Base-by-base conservation (phyloP, 2,113 vertebrate species). In the Corapipo altera region DNA sequence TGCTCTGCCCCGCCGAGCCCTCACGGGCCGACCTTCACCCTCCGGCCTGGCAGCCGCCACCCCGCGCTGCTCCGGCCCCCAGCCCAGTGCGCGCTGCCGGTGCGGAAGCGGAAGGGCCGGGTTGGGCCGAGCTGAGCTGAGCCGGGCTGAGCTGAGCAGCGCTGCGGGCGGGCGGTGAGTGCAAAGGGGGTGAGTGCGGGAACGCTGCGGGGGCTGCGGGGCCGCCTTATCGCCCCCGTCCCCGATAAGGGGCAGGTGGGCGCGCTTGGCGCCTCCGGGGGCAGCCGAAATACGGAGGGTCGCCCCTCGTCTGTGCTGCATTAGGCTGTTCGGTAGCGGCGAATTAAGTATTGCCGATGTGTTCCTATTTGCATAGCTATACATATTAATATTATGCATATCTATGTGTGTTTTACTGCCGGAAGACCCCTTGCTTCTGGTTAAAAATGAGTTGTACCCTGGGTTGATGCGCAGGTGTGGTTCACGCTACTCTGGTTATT, bases 311-410 rank as follows among this genome's bases (percentile, higher is more conserved):
- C 10, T 7, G 30, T 0, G 43, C 11, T 54, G 30, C 5, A 7
- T 1, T 1, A 30, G n/a, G 54, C 17, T 4, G 4, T 6, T n/a
- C 30, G 0, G 33, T 6, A 39, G 39, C 2, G 2, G 41, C 4
- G 28, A 1, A 3, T 48, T 26, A 21, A 5, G 12, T 9, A 1
- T 37, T 66, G 13, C 4, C 2, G 1, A 0, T 6, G 0, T 3
- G 4, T 18, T 0, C 3, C 3, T 37, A 0, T 66, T 78, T 33
- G 15, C 2, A 1, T 54, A 1, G 2, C 2, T 20, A 0, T 59
- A 0, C 2, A 0, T 21, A 1, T 23, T 37, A 7, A 28, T 24
- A 3, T 5, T 0, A 0, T 3, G 32, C 1, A 0, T 30, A 1
- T 23, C 15, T 37, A 0, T 12, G 15, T 12, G 2, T 18, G 22